Conservation (phyloP, 2,113 vertebrate species). For the Psilopsiagon aymara region DNA sequence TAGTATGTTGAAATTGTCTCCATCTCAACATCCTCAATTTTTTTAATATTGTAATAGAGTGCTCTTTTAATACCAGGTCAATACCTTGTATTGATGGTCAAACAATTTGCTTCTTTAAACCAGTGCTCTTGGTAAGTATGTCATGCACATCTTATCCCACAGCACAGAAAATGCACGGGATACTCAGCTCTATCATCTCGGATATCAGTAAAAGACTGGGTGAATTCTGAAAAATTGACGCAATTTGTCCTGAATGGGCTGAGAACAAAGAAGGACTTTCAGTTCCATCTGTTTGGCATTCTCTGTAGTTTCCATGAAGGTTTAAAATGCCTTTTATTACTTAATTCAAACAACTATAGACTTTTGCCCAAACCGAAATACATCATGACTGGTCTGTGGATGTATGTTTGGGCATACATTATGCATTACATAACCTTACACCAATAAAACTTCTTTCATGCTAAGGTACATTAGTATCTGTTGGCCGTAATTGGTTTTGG, state of each 20-base stretch:
- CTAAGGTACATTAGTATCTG: neutral
- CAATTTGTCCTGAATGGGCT: neutral
- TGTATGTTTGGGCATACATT: neutral
- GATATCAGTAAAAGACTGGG: neutral
- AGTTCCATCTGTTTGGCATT: neutral
- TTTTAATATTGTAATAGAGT: neutral
- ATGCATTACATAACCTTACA: neutral
- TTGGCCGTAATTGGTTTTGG: conserved; percentile 23
- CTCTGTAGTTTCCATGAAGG: neutral
- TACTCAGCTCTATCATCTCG: neutral
- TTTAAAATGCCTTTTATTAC: neutral
- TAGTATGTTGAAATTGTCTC: neutral
- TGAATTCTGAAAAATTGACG: neutral
- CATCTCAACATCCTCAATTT: neutral
- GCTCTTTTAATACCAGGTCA: neutral
- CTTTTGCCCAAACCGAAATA: conserved; percentile 22
- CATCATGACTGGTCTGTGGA: neutral
- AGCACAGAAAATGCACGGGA: neutral
- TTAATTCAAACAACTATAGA: neutral
- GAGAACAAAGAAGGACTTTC: neutral
- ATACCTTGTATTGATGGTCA: neutral
- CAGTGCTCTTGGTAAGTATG: neutral
- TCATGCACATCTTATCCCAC: neutral
- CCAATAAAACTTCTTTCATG: neutral
- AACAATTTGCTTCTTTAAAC: neutral